Evolutionary conservation across 2,888 invertebrate species (phyloP).

Genomic region (Scrobipalpa atriplicella): DNA sequence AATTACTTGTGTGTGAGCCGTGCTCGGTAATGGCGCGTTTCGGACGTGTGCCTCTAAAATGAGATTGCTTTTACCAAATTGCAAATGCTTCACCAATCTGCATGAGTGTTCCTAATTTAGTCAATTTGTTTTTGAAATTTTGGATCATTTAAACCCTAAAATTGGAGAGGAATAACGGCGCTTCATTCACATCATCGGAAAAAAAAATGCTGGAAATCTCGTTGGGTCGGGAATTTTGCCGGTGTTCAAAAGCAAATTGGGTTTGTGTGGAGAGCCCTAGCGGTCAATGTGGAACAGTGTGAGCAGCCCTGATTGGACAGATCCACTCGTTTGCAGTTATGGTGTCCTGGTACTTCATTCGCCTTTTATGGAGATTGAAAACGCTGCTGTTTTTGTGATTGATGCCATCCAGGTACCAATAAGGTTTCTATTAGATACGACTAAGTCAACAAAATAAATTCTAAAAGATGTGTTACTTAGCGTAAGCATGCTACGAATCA

Average conservation of each 20-base stretch:
- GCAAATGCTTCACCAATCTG: slow-evolving; percentile 16
- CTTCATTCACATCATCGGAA: background rate
- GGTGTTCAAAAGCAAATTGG: slow-evolving; percentile 40
- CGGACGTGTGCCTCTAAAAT: slow-evolving; percentile 10
- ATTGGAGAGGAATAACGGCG: background rate
- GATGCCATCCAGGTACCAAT: too few species aligned
- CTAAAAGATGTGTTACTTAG: too few species aligned
- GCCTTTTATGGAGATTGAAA: slow-evolving; percentile 8
- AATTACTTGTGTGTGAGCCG: slow-evolving; percentile 16
- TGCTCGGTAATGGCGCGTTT: slow-evolving; percentile 8
- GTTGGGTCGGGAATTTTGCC: slow-evolving; percentile 28
- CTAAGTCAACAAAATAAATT: too few species aligned
- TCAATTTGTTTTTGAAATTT: slow-evolving; percentile 14
- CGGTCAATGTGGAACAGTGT: slow-evolving; percentile 32
- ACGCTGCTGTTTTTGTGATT: too few species aligned
- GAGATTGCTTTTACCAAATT: slow-evolving; percentile 19
- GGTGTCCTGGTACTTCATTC: slow-evolving; percentile 35
- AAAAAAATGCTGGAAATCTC: slow-evolving; percentile 11
- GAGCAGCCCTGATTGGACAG: slow-evolving; percentile 33
- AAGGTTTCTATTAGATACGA: too few species aligned
- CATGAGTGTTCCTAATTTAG: slow-evolving; percentile 23
- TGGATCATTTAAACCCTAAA: too few species aligned
- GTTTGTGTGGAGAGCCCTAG: slow-evolving; percentile 35
- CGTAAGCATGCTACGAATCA: too few species aligned
- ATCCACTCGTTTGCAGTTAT: slow-evolving; percentile 28